These are phyloP conservation scores for Lophotriccus pileatus DNA, from an alignment of 2,797 vertebrate species.

Conservation along the genomic window DNA sequence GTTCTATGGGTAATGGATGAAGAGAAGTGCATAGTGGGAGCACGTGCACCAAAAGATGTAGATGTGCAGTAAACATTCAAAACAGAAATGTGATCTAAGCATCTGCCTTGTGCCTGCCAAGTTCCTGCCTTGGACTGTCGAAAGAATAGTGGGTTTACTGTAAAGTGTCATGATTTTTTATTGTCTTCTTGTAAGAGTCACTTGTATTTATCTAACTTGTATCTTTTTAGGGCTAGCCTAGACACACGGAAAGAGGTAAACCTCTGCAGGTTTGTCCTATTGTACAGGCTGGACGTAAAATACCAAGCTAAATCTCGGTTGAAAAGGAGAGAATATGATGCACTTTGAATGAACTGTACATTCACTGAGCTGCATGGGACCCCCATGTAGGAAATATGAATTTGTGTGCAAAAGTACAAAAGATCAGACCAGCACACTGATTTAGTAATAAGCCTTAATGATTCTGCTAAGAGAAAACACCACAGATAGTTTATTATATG, in stretches of 20 bases:
- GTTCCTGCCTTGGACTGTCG: not conserved
- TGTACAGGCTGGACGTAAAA: not conserved
- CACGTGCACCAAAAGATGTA: not conserved
- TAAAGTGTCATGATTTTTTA: not conserved
- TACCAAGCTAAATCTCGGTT: not conserved
- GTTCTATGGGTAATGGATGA: not conserved
- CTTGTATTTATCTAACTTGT: not conserved
- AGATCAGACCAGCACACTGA: slow-evolving; percentile 9
- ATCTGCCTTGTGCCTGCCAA: not conserved
- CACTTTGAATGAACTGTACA: not conserved
- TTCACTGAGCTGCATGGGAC: not conserved
- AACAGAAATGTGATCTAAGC: not conserved
- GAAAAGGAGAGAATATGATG: not conserved
- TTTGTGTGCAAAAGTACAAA: slow-evolving; percentile 7
- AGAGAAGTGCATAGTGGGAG: not conserved
- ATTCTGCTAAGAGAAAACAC: slow-evolving; percentile 36
- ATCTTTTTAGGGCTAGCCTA: not conserved
- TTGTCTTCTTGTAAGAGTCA: not conserved
- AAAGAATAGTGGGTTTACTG: not conserved
- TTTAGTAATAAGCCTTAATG: slow-evolving; percentile 42
- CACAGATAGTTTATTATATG: slow-evolving; percentile 21
- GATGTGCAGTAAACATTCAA: not conserved
- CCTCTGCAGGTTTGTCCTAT: not conserved
- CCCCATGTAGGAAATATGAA: not conserved
- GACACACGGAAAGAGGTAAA: not conserved